Evolutionary conservation across 2,113 vertebrate species (phyloP), one percentile per base, ranked within the genome.

Genomic region (Heterotis niloticus): DNA sequence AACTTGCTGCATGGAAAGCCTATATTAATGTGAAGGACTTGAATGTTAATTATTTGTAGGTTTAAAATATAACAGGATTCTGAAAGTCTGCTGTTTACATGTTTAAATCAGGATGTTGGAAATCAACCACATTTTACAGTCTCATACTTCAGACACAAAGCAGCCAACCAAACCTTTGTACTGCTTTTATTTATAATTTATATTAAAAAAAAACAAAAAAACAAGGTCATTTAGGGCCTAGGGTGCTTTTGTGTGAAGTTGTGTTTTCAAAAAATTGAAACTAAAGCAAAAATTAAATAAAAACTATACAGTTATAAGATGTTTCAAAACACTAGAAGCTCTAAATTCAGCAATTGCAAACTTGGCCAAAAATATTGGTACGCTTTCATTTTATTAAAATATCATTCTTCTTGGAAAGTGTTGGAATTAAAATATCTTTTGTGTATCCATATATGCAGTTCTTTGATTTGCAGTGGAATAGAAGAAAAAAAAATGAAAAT

Each of bases 31-130:
- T 56, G 85, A 90, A 91, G 89, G 87, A 95, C 93, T 94, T 93
- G 91, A 95, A 91, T 83, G 88, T 91, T 90, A 86, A 89, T 89
- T 71, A 87, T 79, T 83, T 94, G 88, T 92, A 90, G 88, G 90
- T 94, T 90, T 87, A 44, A 86, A 85, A 87, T 92, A 88, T 88
- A 92, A 81, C 79, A 85, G 81, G 67, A 84, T 82, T 82, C 91
- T 92, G 93, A 92, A 93, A 69, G 95, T 96, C 95, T 92, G 90
- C 91, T 95, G 96, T 98, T 97, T 96, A 96, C 95, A 93, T 88
- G 90, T 93, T 93, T 93, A 93, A 94, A 95, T 96, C 93, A 95
- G 92, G 94, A 90, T 90, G 90, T 96, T 94, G 92, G 88, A 91
- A 92, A 91, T 91, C 86, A 92, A 91, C 90, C 90, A 92, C 93